phyloP scores from a whole-genome alignment of 2,888 invertebrate species.

The Drosophila paracracens region DNA sequence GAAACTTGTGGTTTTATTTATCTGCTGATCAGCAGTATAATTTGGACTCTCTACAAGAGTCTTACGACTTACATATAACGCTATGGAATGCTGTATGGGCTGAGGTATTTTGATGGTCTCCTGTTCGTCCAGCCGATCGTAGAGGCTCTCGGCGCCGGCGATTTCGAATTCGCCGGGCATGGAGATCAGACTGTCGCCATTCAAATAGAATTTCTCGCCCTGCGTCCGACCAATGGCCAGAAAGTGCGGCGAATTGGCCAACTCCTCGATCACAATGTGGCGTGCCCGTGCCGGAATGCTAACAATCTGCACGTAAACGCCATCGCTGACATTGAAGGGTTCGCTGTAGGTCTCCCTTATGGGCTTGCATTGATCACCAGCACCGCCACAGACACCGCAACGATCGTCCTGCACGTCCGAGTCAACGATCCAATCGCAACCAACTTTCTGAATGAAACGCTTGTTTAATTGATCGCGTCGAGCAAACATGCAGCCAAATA shows the following conservation, averaged over 20 bases:
- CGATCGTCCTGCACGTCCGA: constrained; percentile 92
- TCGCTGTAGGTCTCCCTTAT: constrained; percentile 86
- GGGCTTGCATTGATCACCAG: constrained; percentile 92
- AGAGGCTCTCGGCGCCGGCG: constrained; percentile 92
- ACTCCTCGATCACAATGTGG: constrained; percentile 91
- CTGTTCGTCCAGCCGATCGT: constrained; percentile 91
- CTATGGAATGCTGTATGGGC: constrained; percentile 92
- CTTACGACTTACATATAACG: constrained; percentile 89
- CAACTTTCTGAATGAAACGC: constrained; percentile 90
- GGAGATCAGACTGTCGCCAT: constrained; percentile 90
- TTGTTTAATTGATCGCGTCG: constrained; percentile 67
- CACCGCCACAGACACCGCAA: constrained; percentile 94
- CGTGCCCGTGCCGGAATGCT: constrained; percentile 92
- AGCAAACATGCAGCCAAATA: background rate
- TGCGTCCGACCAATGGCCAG: constrained; percentile 91
- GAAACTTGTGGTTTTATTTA: too few species aligned
- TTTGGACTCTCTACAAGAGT: background rate
- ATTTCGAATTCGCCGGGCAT: constrained; percentile 93
- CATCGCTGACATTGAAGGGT: constrained; percentile 87
- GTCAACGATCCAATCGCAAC: constrained; percentile 96
- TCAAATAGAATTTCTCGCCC: constrained; percentile 89
- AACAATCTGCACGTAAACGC: constrained; percentile 86
- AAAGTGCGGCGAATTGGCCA: constrained; percentile 91
- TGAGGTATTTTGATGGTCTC: constrained; percentile 93
- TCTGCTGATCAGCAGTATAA: too few species aligned